Percentiles rank a stretch among this genome's conserved stretches.
These are phyloP conservation scores for Calliopum simillimum DNA, from an alignment of 2,888 invertebrate genomes.

Conservation along the genomic window DNA sequence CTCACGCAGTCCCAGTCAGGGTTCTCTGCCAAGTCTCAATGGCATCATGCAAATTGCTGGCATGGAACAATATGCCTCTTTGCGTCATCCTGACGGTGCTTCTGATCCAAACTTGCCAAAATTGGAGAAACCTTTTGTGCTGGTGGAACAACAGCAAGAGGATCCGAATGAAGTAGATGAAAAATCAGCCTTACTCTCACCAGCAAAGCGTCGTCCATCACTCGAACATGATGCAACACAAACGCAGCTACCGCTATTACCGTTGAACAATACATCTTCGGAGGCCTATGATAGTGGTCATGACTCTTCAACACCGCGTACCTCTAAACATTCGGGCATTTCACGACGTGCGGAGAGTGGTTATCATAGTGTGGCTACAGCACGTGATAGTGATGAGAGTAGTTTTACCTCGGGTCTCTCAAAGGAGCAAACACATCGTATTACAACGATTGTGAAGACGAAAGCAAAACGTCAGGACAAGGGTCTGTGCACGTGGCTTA, in stretches of 20 bases:
- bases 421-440: slow-evolving; percentile 64
- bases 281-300: slow-evolving; percentile 85
- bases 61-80: slow-evolving; percentile 75
- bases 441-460: slow-evolving; percentile 50
- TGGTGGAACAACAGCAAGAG: slow-evolving; percentile 51
- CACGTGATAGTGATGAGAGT: slow-evolving; percentile 86
- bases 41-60: slow-evolving; percentile 73
- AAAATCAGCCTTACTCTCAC: slow-evolving; percentile 58
- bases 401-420: slow-evolving; percentile 79
- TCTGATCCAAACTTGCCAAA: slow-evolving; percentile 86
- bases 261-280: slow-evolving; percentile 68
- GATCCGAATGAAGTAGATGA: slow-evolving; percentile 65
- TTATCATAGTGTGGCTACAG: slow-evolving; percentile 86
- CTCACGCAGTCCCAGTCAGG: slow-evolving; percentile 67
- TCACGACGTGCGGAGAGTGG: slow-evolving; percentile 88
- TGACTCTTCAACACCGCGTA: slow-evolving; percentile 84
- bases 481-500: slow-evolving; percentile 80
- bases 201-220: slow-evolving; percentile 57
- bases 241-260: slow-evolving; percentile 64
- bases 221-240: slow-evolving; percentile 60
- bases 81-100: slow-evolving; percentile 91
- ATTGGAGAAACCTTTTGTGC: slow-evolving; percentile 60
- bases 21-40: slow-evolving; percentile 72
- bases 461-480: slow-evolving; percentile 78
- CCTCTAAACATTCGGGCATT: slow-evolving; percentile 84